Evolutionary conservation across 2,888 invertebrate genomes (phyloP), one percentile per base, ranked within the genome.

Genomic region (Seira sanloemensis): DNA sequence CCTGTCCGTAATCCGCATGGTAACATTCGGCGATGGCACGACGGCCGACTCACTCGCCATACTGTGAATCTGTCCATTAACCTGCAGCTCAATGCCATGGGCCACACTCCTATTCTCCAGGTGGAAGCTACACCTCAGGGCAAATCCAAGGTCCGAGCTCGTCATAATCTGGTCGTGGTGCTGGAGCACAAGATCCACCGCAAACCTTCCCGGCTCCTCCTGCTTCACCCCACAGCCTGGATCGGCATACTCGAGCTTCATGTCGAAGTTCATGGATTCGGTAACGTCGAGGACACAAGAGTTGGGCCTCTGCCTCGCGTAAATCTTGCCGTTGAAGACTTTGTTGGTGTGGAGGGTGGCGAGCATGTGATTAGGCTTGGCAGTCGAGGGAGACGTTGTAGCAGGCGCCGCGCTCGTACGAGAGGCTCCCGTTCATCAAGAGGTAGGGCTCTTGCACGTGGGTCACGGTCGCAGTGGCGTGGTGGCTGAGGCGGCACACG

Each of bases 301-400:
- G 86, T 91, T 92, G 50, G 92, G 92, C n/a, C 91, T 89, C 58
- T 90, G 90, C 79, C 91, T 91, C 67, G 91, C 91, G 89, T 92
- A 92, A 16, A 92, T 91, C 87, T 92, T 92, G 7, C 92, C 92
- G 88, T 91, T 91, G 90, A 92, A 92, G 27, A 92, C 88, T 86
- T 91, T 90, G 86, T 91, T 91, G 37, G 92, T 92, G 37, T 90
- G 88, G 19, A 92, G 90, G 16, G 90, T 90, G 12, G 92, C 92
- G 19, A 91, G 89, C 91, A 92, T 91, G 83, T 91, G 91, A 21
- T 91, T 90, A 5, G 37, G 92, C 91, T 21, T 91, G 90, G 86
- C 92, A 92, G 82, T 92, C 91, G 26, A 92, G 90, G 4, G 90
- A 90, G 12, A 91, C 91, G 87, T 92, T 91, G 90, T 91, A 92